Percentiles rank a stretch among this genome's conserved stretches.
phyloP scores from a whole-genome alignment of 1,140 invertebrate species.

The Portunus trituberculatus region DNA sequence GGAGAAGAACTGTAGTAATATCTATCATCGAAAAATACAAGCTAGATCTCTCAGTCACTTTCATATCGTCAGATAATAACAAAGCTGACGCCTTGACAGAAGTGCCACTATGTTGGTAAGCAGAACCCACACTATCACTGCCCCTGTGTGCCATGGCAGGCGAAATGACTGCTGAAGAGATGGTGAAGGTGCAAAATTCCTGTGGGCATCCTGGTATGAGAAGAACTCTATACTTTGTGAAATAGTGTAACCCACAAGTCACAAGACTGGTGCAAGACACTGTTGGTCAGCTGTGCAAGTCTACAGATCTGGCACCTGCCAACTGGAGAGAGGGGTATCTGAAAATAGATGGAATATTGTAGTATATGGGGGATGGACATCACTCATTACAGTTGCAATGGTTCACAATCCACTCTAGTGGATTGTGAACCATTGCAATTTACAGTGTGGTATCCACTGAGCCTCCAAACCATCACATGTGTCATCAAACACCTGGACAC shows the following conservation, averaged over 20 bases:
- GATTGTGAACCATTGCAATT: background rate
- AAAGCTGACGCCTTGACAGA: conserved; percentile 15
- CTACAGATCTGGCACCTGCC: background rate
- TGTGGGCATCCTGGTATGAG: background rate
- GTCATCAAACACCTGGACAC: background rate
- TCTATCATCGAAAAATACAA: background rate
- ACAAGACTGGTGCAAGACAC: background rate
- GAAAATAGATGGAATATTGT: background rate
- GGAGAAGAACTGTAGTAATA: background rate
- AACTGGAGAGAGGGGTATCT: background rate
- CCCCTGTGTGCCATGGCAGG: background rate
- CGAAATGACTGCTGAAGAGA: background rate
- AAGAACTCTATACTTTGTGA: too few species aligned
- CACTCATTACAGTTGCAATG: background rate
- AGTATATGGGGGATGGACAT: too few species aligned
- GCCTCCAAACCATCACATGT: background rate
- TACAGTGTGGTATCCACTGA: conserved; percentile 2
- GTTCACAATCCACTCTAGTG: background rate
- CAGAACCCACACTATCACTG: background rate
- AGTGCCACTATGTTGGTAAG: background rate
- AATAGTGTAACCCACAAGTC: too few species aligned
- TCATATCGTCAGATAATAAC: background rate
- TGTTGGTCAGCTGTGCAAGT: background rate
- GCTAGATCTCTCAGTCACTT: background rate
- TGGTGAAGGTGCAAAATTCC: background rate